A percentile compares a stretch with the other conserved stretches of the same genome.
phyloP scores from a whole-genome alignment of 2,797 vertebrate genomes.

The Melanotaenia trifasciata region DNA sequence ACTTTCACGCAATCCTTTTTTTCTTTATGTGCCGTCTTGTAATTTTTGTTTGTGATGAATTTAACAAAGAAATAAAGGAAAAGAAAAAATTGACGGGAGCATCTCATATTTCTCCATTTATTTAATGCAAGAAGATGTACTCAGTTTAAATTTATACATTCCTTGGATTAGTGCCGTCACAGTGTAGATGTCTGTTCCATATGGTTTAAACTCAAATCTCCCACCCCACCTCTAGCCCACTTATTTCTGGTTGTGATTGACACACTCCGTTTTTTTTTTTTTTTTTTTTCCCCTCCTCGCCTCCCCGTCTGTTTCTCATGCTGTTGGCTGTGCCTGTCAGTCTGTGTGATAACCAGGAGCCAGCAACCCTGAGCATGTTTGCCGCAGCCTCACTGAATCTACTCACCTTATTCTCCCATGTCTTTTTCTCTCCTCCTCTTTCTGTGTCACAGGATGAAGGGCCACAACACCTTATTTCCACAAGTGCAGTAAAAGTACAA shows the following conservation, averaged over 20 bases:
- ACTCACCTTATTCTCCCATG: conserved; percentile 64
- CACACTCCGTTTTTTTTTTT: conserved; percentile 54
- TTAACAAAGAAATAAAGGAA: conserved; percentile 22
- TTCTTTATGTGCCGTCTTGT: conserved; percentile 38
- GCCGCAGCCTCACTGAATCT: conserved; percentile 74
- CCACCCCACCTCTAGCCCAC: conserved; percentile 74
- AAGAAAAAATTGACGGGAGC: conserved; percentile 36
- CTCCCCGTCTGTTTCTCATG: conserved; percentile 79
- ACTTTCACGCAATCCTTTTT: conserved; percentile 12
- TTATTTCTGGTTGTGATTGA: conserved; percentile 83
- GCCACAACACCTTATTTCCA: conserved; percentile 90
- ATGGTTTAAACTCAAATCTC: conserved; percentile 79
- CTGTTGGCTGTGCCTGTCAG: conserved; percentile 84
- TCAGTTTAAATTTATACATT: conserved; percentile 74
- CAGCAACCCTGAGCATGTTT: conserved; percentile 77
- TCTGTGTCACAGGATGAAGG: conserved; percentile 87
- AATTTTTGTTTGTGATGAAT: conserved; percentile 48
- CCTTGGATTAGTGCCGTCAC: conserved; percentile 73
- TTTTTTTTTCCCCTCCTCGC: conserved; percentile 31
- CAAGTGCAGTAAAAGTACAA: conserved; percentile 94
- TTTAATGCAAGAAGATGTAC: conserved; percentile 47
- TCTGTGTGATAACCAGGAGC: conserved; percentile 82
- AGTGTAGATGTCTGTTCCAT: conserved; percentile 80
- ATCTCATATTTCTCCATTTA: conserved; percentile 21
- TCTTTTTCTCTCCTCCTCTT: conserved; percentile 57